phyloP scores from a whole-genome alignment of 2,797 vertebrate species.

The Melanogrammus aeglefinus region DNA sequence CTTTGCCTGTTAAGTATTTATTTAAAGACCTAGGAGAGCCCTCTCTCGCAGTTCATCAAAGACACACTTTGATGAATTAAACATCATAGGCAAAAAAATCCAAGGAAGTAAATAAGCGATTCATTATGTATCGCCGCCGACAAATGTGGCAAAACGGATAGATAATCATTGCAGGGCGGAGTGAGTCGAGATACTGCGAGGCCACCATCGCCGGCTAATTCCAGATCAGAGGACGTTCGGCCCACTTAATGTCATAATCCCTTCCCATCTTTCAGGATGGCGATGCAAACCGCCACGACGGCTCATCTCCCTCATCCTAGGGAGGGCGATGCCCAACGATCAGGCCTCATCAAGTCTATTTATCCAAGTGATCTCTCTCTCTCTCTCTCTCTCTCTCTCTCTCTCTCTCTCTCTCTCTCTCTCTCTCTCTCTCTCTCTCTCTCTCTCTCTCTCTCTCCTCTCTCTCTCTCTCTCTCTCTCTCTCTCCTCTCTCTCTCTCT shows the following conservation, averaged over 20 bases:
- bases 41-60: too few species aligned
- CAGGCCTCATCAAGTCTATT: conserved; percentile 72
- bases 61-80: not conserved
- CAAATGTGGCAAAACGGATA: not conserved
- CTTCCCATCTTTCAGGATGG: conserved; percentile 58
- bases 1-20: too few species aligned
- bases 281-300: conserved; percentile 51
- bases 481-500: too few species aligned
- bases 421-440: too few species aligned
- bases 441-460: too few species aligned
- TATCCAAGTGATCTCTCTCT: conserved; percentile 58
- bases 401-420: too few species aligned
- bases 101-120: not conserved
- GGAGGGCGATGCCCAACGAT: conserved; percentile 56
- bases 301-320: conserved; percentile 50
- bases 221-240: conserved; percentile 47
- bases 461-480: too few species aligned
- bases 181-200: conserved; percentile 33
- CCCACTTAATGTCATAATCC: conserved; percentile 65
- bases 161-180: conserved; percentile 16
- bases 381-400: not conserved
- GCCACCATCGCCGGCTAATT: conserved; percentile 36
- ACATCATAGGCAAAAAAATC: not conserved
- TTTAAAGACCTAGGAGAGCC: too few species aligned
- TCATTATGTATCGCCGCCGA: not conserved